Evolutionary conservation across 2,888 invertebrate species (phyloP), one percentile per base, ranked within the genome.

Genomic region (Meganola albula): DNA sequence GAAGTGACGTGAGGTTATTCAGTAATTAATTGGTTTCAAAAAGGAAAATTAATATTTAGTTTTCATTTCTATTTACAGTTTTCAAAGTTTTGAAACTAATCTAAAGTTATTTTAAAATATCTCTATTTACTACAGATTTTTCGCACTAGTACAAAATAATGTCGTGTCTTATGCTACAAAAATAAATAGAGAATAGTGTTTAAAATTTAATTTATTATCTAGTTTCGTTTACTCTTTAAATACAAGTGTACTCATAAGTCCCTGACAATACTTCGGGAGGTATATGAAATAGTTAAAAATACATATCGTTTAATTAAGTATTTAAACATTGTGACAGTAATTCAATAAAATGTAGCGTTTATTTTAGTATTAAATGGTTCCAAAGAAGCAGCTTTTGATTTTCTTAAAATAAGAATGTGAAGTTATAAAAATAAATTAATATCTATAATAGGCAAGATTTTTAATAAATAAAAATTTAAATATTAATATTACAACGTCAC

Each of bases 371-470:
- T 34, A 54, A 63, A 60, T 52, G 27, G 62, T 70, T 70, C 82
- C 82, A 83, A 83, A 82, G 83, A 83, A 63, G 63, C 80, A 74
- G 74, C 71, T 79, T 77, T 80, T 82, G 77, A 78, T 82, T 82
- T 80, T 76, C 69, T 71, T 76, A 78, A 64, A 48, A 29, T 73
- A 72, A 66, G 56, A n/a, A n/a, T 69, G 64, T 73, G 72, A 67
- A 70, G 58, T 60, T 24, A 35, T 37, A 55, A 53, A 51, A 48
- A 46, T 52, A n/a, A 48, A 51, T 41, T 31, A 23, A 34, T 34
- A 43, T 37, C 34, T 37, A n/a, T n/a, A n/a, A n/a, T n/a, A n/a
- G n/a, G n/a, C n/a, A n/a, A n/a, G n/a, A n/a, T n/a, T n/a, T n/a
- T n/a, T n/a, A n/a, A n/a, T n/a, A n/a, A n/a, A n/a, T n/a, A n/a